These are phyloP conservation scores for Antheraea yamamai DNA, from an alignment of 2,888 invertebrate species.

Conservation along the genomic window DNA sequence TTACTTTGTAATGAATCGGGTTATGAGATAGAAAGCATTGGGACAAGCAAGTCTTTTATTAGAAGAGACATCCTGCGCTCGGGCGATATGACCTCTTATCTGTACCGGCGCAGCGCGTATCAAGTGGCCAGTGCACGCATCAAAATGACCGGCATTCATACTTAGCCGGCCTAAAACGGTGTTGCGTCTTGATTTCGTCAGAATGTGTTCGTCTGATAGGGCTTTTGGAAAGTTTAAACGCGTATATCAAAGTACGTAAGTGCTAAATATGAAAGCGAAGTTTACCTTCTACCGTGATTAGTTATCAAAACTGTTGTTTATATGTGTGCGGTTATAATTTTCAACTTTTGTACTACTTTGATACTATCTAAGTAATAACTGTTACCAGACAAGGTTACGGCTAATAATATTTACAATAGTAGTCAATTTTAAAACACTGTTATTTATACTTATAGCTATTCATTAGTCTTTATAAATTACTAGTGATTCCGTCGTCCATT, in stretches of 20 bases:
- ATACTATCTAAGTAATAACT: neutral
- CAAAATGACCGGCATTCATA: constrained; percentile 53
- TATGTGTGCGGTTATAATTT: neutral
- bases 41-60: constrained; percentile 65
- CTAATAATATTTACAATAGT: neutral
- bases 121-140: constrained; percentile 55
- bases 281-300: constrained; percentile 11
- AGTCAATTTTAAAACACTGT: neutral
- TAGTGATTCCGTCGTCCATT: too few relatives aligned
- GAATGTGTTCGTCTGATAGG: constrained; percentile 23
- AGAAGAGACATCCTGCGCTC: constrained; percentile 59
- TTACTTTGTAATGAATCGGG: constrained; percentile 34
- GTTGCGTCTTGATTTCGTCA: constrained; percentile 33
- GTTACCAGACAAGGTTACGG: neutral
- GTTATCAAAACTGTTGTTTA: constrained; percentile 5
- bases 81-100: constrained; percentile 72
- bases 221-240: constrained; percentile 18
- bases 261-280: constrained; percentile 5
- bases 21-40: constrained; percentile 22
- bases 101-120: constrained; percentile 40
- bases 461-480: neutral
- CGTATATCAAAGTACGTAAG: neutral
- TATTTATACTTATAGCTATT: neutral
- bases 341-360: neutral
- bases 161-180: constrained; percentile 27